Evolutionary conservation across 1,140 invertebrate genomes (phyloP).

Genomic region (Triops longicaudatus): DNA sequence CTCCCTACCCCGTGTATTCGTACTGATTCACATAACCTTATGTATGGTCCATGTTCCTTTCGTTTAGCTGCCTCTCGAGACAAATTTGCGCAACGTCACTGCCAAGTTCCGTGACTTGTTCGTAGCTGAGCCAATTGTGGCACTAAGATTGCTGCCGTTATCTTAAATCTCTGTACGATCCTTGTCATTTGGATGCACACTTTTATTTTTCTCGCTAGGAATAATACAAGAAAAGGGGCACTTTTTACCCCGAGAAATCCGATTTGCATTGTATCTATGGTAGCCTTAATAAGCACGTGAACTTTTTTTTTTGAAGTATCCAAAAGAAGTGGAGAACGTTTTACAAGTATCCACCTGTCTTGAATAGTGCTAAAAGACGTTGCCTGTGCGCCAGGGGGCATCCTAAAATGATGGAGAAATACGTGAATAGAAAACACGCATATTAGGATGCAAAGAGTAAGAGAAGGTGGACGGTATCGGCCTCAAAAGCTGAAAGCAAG

Average conservation of each 20-base stretch:
- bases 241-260: neutral
- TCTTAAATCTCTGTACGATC: neutral
- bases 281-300: neutral
- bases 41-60: slow-evolving; percentile 6
- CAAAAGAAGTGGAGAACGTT: no score
- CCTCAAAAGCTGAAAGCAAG: neutral
- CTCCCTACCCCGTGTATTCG: neutral
- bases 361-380: neutral
- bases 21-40: neutral
- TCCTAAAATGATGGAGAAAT: neutral
- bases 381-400: neutral
- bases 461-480: neutral
- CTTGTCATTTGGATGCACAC: neutral
- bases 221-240: neutral
- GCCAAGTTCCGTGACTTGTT: neutral
- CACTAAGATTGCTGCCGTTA: neutral
- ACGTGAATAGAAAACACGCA: neutral
- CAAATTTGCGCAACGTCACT: slow-evolving; percentile 14
- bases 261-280: neutral
- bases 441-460: neutral
- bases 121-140: neutral
- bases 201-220: neutral
- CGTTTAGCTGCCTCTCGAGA: neutral
- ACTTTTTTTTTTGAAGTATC: no score
- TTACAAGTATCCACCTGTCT: no score